Evolutionary conservation across 2,888 invertebrate genomes (phyloP).

Genomic region (Liodrosophila aerea): DNA sequence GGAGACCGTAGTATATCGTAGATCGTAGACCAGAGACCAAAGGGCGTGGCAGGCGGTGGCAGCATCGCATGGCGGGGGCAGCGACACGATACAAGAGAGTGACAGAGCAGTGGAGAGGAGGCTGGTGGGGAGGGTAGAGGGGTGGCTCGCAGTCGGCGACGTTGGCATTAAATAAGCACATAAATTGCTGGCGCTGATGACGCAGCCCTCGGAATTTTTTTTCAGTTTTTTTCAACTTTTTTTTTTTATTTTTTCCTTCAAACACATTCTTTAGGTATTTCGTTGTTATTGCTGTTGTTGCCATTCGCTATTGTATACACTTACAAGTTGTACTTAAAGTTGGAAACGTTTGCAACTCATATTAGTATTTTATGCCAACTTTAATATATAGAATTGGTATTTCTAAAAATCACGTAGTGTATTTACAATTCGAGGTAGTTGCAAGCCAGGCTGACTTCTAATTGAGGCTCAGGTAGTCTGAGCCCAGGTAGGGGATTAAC

Average conservation of each 20-base stretch:
- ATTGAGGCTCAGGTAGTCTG: too few relatives aligned
- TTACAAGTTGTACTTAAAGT: neutral
- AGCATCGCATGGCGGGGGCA: neutral
- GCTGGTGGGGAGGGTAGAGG: constrained; percentile 2
- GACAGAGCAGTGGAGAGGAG: neutral
- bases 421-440: too few relatives aligned
- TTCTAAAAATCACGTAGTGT: too few relatives aligned
- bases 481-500: too few relatives aligned
- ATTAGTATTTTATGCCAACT: too few relatives aligned
- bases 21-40: constrained; percentile 13
- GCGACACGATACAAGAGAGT: neutral
- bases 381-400: too few relatives aligned
- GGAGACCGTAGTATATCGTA: constrained; percentile 19
- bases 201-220: constrained; percentile 49
- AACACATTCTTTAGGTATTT: constrained; percentile 42
- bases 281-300: constrained; percentile 12
- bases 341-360: too few relatives aligned
- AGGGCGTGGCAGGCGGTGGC: constrained; percentile 41
- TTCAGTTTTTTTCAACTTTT: neutral
- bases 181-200: constrained; percentile 62
- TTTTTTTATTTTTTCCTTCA: constrained; percentile 11
- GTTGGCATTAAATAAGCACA: constrained; percentile 62
- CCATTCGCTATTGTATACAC: constrained; percentile 18
- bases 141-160: constrained; percentile 5
- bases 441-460: too few relatives aligned